phyloP scores from a whole-genome alignment of 2,113 vertebrate genomes.

The Chroicocephalus ridibundus region DNA sequence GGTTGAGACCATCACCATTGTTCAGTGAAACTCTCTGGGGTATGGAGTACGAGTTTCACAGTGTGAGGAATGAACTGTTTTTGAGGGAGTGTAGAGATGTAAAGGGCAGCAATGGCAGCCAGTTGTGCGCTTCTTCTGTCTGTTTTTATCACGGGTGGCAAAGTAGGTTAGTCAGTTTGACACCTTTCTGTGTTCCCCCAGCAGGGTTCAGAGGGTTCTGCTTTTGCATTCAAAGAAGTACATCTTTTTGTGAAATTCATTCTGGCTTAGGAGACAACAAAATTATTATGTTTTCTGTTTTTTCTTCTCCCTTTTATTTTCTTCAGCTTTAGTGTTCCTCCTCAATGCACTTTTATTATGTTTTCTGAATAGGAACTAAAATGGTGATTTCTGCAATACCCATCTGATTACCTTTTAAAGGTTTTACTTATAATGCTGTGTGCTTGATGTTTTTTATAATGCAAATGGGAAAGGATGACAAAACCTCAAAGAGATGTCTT shows the following conservation, averaged over 20 bases:
- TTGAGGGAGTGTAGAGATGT: background rate
- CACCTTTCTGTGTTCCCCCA: background rate
- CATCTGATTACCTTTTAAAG: constrained; percentile 30
- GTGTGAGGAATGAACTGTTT: background rate
- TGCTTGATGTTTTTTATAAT: constrained; percentile 39
- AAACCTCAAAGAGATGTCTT: constrained; percentile 30
- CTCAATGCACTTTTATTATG: background rate
- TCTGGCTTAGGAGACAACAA: background rate
- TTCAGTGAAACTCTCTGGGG: background rate
- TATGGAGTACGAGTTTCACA: background rate
- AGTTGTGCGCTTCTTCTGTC: background rate
- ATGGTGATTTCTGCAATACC: background rate
- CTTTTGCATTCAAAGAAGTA: background rate
- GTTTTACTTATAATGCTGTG: background rate
- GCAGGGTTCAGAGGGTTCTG: background rate
- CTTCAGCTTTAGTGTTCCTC: background rate
- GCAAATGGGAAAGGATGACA: constrained; percentile 38
- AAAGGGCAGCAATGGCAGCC: background rate
- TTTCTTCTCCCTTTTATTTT: background rate
- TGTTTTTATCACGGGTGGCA: background rate
- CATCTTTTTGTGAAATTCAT: background rate
- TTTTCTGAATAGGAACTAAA: constrained; percentile 17
- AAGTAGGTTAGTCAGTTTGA: background rate
- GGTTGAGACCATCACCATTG: background rate
- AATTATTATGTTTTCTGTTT: background rate